These are phyloP conservation scores for Rhadinocentrus ornatus DNA, from an alignment of 2,797 vertebrate genomes.

Conservation along the genomic window DNA sequence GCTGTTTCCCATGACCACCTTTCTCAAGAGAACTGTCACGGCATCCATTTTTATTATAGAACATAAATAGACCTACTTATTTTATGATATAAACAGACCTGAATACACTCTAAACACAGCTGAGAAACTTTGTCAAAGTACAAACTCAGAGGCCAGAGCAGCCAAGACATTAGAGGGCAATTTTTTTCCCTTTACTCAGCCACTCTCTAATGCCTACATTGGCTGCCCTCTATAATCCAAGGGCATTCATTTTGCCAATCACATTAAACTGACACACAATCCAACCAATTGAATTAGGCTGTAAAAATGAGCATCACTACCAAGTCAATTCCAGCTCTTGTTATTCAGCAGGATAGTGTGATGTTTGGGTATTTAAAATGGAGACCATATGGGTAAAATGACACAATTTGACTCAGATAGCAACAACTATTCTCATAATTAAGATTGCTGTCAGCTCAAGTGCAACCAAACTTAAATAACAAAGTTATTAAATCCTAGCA, in stretches of 20 bases:
- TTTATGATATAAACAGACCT: conserved; percentile 44
- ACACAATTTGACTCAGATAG: background rate
- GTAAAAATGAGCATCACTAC: conserved; percentile 62
- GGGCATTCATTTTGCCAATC: conserved; percentile 70
- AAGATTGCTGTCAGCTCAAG: background rate
- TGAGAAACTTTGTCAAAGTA: conserved; percentile 33
- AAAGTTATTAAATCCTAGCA: background rate
- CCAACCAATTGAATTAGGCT: conserved; percentile 66
- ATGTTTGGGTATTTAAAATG: conserved; percentile 22
- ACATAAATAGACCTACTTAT: conserved; percentile 54
- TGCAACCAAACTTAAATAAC: too few species aligned
- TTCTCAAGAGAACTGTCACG: conserved; percentile 48
- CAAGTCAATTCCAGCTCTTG: conserved; percentile 33
- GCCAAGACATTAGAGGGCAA: conserved; percentile 43
- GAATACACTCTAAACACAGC: conserved; percentile 32
- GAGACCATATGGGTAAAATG: background rate
- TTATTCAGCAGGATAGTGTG: conserved; percentile 10
- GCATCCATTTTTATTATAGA: conserved; percentile 39
- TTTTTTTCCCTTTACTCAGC: conserved; percentile 38
- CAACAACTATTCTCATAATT: background rate
- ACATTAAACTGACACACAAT: conserved; percentile 70
- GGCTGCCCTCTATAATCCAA: conserved; percentile 68
- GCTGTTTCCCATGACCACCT: conserved; percentile 75
- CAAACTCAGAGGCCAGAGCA: conserved; percentile 18
- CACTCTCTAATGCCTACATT: conserved; percentile 50